These are phyloP conservation scores for Morpho deidamia DNA, from an alignment of 2,888 invertebrate genomes.

Conservation along the genomic window DNA sequence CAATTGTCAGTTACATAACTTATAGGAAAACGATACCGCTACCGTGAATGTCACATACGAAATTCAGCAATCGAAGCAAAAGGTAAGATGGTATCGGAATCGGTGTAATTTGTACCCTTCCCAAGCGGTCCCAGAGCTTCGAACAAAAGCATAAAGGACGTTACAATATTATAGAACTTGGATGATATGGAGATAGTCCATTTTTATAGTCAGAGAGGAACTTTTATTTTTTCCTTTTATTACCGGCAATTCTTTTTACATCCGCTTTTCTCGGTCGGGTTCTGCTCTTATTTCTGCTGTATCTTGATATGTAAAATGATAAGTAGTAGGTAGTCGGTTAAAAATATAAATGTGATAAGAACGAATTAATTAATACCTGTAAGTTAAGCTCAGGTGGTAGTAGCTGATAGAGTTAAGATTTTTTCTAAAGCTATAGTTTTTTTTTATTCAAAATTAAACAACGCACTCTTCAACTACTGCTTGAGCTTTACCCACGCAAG, in stretches of 20 bases:
- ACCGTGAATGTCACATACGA: conserved; percentile 4
- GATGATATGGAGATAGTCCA: conserved; percentile 40
- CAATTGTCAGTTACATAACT: neutral
- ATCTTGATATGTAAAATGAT: no score
- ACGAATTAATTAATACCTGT: no score
- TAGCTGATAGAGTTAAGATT: no score
- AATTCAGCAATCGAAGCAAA: conserved; percentile 10
- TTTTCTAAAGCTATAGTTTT: no score
- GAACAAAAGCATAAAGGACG: conserved; percentile 26
- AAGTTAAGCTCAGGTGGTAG: no score
- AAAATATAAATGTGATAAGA: neutral
- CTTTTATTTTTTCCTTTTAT: neutral
- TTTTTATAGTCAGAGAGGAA: neutral
- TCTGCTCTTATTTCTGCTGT: neutral
- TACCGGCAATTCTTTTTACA: neutral
- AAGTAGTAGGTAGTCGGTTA: neutral
- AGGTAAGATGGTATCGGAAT: conserved; percentile 27
- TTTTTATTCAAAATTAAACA: no score
- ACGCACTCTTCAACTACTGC: no score
- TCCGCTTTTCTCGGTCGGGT: neutral
- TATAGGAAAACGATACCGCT: neutral
- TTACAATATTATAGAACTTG: conserved; percentile 34
- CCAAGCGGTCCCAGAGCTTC: conserved; percentile 26
- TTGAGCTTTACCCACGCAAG: neutral
- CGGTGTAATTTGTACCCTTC: conserved; percentile 20